These are phyloP conservation scores for Gnatocerus cornutus DNA, from an alignment of 2,888 invertebrate genomes.

Conservation along the genomic window DNA sequence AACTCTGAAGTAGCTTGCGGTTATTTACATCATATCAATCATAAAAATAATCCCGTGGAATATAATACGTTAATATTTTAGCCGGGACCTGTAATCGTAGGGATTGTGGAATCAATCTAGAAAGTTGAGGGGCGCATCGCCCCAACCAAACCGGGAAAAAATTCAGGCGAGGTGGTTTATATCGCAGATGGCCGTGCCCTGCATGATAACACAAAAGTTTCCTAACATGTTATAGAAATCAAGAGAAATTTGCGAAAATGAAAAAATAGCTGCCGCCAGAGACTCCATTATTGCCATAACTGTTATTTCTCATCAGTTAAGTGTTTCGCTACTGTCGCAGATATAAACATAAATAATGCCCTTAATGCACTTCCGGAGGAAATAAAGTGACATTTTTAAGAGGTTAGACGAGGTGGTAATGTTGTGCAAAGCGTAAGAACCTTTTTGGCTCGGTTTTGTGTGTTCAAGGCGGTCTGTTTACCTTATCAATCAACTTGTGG, in stretches of 20 bases:
- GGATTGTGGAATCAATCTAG: conserved; percentile 56
- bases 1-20: conserved; percentile 15
- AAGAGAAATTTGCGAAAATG: conserved; percentile 25
- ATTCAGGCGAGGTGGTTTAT: conserved; percentile 46
- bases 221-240: conserved; percentile 48
- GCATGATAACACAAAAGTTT: conserved; percentile 61
- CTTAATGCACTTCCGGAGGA: conserved; percentile 56
- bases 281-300: conserved; percentile 27
- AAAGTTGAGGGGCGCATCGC: conserved; percentile 43
- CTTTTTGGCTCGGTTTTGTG: conserved; percentile 17
- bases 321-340: conserved; percentile 33
- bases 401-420: conserved; percentile 40
- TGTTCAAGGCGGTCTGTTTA: conserved; percentile 53
- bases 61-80: conserved; percentile 46
- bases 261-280: neutral
- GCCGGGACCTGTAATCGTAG: conserved; percentile 47
- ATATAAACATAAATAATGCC: conserved; percentile 44
- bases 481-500: conserved; percentile 56
- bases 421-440: conserved; percentile 43
- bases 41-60: conserved; percentile 54
- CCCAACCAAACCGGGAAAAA: conserved; percentile 27
- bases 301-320: conserved; percentile 44
- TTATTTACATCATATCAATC: conserved; percentile 57
- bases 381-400: conserved; percentile 48
- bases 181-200: conserved; percentile 57